Evolutionary conservation across 2,113 vertebrate species (phyloP), one percentile per base, ranked within the genome.

Genomic region (Apodemus sylvaticus): DNA sequence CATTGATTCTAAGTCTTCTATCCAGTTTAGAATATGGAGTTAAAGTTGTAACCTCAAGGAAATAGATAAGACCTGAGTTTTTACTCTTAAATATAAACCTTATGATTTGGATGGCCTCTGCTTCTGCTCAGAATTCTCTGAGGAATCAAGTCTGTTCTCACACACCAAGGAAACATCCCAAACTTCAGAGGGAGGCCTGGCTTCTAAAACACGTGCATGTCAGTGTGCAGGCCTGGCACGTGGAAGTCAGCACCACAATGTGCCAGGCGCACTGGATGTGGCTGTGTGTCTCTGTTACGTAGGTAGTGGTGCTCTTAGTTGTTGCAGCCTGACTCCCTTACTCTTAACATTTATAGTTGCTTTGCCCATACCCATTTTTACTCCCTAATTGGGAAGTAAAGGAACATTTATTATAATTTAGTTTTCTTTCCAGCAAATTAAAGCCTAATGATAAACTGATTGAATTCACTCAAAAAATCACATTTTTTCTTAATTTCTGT

Each of bases 11-110:
- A 29, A 62, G 8, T 7, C 83, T 31, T 74, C 53, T 39, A 14
- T 92, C 26, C 45, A 66, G 29, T 78, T 76, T 95, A 55, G 93
- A 88, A 90, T 85, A 3, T 26, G 89, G 45, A 93, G 58, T 91
- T 78, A 76, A 96, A 76, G 51, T 70, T 93, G 22, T 78, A 74
- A 94, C 11, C 14, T 71, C 55, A 62, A 86, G 14, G 74, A 87
- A 76, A 74, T 76, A 17, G 22, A 24, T 64, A 93, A 85, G 53
- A n/a, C n/a, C 34, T n/a, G 64, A 78, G 62, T 90, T 90, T n/a
- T 93, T 74, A 86, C 53, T 29, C 82, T 82, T 53, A 90, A 16
- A 8, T 55, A 45, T 45, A 95, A 73, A 83, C 62, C 20, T 62
- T 64, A 42, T 66, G 77, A n/a, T 39, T 93, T 55, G 70, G 39